Evolutionary conservation across 2,797 vertebrate genomes (phyloP), one percentile per base, ranked within the genome.

Genomic region (Prunella strophiata): DNA sequence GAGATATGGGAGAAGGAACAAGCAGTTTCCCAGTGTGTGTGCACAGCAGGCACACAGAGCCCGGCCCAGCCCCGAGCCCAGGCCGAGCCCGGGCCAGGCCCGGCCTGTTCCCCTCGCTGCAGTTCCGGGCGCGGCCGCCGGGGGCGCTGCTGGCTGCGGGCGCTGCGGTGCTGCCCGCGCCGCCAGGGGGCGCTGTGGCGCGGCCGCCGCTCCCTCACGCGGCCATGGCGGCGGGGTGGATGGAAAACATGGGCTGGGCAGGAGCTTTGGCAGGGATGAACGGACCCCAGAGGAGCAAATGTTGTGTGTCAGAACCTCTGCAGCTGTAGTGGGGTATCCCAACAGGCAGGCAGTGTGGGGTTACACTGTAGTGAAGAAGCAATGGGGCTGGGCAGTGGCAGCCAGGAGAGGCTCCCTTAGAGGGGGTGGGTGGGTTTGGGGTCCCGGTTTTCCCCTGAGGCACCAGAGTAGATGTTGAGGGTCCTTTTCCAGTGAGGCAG

Each of bases 281-380:
- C 17, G 18, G 17, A 18, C 18, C 42, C n/a, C 1, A 0, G 27
- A 55, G 21, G 1, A 26, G 11, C 2, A 14, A 26, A 47, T 2
- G 2, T 7, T 5, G 5, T 26, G 1, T 17, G 3, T 26, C 42
- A 17, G 42, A 27, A 67, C 22, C 18, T 38, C n/a, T 0, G 4
- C 29, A 22, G 17, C 22, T 40, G 23, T n/a, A 7, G 29, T 2
- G 7, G 22, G 38, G 13, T 65, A 10, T 36, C 26, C 7, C 0
- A 3, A 14, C 14, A 6, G 20, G 8, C 15, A 22, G 26, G 26
- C 3, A 1, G 13, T 9, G 52, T 0, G n/a, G 3, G 15, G 16
- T 30, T 30, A 27, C 11, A 13, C 13, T 26, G n/a, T 9, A 26
- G 61, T 4, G 2, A 14, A 55, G 36, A 27, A 27, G 27, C 42